Evolutionary conservation across 2,888 invertebrate species (phyloP), one percentile per base, ranked within the genome.

Genomic region (Orthosia gracilis): DNA sequence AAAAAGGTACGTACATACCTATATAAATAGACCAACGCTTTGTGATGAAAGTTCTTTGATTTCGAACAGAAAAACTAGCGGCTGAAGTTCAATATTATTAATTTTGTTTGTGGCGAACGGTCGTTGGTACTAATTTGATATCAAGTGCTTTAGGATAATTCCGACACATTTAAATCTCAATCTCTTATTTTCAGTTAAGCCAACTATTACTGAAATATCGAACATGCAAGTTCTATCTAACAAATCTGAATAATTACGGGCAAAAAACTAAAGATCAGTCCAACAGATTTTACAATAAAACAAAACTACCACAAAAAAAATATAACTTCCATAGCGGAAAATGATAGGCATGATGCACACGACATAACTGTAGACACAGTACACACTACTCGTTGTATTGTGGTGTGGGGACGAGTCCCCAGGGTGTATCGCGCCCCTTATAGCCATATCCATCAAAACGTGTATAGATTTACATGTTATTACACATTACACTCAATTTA

Each of bases 381-480:
- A 71, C n/a, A 49, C 68, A 77, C 76, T 73, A 69, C 76, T 57
- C 59, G 64, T 69, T 55, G 68, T 74, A 64, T 75, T 79, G 87
- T 68, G 83, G 81, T 69, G 55, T 66, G 73, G 87, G 72, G 85
- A 73, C 73, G 58, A 80, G 58, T 85, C 86, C 85, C 86, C n/a
- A 50, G 86, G 83, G 79, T 78, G 75, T 75, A 69, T 40, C 82
- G 76, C 86, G 76, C 86, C 86, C 86, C 84, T 78, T 69, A 81
- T 72, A 83, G 80, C 73, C 67, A 70, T 79, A 85, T 87, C 85
- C 81, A 86, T 87, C 85, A 85, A 70, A 87, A 87, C 72, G 76
- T 81, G 79, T 87, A 83, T 83, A 81, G 86, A 87, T 86, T 86
- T 87, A 86, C 87, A 86, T 86, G 67, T 83, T 83, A 87, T 86